phyloP scores from a whole-genome alignment of 2,797 vertebrate genomes.

The Benthosema pterotum region DNA sequence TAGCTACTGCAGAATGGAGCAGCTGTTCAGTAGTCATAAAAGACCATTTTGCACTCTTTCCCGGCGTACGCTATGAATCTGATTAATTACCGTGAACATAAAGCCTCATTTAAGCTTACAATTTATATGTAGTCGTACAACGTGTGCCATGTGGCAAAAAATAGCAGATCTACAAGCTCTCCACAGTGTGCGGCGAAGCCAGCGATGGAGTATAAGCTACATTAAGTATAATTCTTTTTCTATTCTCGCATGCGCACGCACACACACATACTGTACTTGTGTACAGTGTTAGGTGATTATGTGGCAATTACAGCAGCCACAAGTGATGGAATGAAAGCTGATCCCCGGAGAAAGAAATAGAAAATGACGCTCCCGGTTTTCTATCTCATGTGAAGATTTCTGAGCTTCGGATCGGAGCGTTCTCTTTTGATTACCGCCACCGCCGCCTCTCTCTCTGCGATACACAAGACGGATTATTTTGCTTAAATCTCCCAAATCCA shows the following conservation, averaged over 20 bases:
- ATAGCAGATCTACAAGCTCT: too few relatives aligned
- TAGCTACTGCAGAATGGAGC: conserved; percentile 58
- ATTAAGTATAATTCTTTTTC: conserved; percentile 54
- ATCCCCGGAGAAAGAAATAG: conserved; percentile 56
- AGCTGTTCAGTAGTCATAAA: conserved; percentile 68
- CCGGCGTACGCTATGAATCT: conserved; percentile 73
- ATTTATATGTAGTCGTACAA: too few relatives aligned
- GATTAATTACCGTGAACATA: conserved; percentile 72
- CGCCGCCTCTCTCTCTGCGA: conserved; percentile 70
- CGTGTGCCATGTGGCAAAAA: too few relatives aligned
- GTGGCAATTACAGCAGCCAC: conserved; percentile 69
- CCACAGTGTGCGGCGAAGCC: too few relatives aligned
- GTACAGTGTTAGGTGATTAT: conserved; percentile 70
- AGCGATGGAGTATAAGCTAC: too few relatives aligned
- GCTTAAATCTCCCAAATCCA: conserved; percentile 78
- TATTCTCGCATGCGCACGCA: conserved; percentile 25
- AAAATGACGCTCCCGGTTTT: conserved; percentile 64
- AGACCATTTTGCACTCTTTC: conserved; percentile 20
- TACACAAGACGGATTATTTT: conserved; percentile 76
- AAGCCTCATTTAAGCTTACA: too few relatives aligned
- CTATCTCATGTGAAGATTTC: conserved; percentile 55
- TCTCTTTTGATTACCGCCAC: conserved; percentile 71
- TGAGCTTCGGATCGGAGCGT: conserved; percentile 61
- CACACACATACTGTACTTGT: conserved; percentile 4
- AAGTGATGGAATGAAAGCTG: conserved; percentile 57